Base-by-base conservation (phyloP, 2,797 vertebrate species). In the Calcarius lapponicus region DNA sequence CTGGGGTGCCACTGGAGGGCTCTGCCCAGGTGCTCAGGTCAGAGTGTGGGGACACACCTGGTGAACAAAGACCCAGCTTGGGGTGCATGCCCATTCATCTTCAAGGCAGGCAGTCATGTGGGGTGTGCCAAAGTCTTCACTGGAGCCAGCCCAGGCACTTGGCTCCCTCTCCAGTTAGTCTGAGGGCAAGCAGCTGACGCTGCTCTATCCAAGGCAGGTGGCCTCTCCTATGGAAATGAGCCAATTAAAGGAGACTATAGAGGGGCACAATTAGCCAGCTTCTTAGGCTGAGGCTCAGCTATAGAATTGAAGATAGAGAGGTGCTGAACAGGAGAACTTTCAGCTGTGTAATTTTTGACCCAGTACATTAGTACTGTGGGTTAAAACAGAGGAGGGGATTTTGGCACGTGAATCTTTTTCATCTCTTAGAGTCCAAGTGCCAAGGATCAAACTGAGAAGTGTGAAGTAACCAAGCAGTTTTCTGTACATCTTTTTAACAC, bases 221-320 rank as follows among this genome's bases (percentile, higher is more conserved):
- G 92, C 64, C 57, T 75, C 91, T 91, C 70, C 76, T 85, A 92
- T 91, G 91, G 91, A 93, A 96, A 96, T 96, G 66, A 95, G 65
- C 62, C 88, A 95, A 96, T 96, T 93, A 94, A 92, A 75, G 66
- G 45, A 74, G 53, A 5, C 82, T 89, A 73, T 9, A 81, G 64
- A 82, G 40, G 28, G 75, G 38, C 53, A 89, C 75, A 92, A 89
- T 66, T 36, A 78, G 45, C 38, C 62, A 65, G 86, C 89, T 82
- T 64, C 67, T 87, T 85, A 72, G 85, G 61, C 80, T 40, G 53
- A 36, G 73, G 28, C 51, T 86, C 21, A 65, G 58, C 91, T 94
- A 79, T 53, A 94, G 75, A 95, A 85, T 3, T 73, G 57, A 67
- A 70, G 58, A 66, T 24, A 79, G 92, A 86, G 66, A 92, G 28